Conservation (phyloP, 2,888 invertebrate species). For the Teleogryllus oceanicus region DNA sequence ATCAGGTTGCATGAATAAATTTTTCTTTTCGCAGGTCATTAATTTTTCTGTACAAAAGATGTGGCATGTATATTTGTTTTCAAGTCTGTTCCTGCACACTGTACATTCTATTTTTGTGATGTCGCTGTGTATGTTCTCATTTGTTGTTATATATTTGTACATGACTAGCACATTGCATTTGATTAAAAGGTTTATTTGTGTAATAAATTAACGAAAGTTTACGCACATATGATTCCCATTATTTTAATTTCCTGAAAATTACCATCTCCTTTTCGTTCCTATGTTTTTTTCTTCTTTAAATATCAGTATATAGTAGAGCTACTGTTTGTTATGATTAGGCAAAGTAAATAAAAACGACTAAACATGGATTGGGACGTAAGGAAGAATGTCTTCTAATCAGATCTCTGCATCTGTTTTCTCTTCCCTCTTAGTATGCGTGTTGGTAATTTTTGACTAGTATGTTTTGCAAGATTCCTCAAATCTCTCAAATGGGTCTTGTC, state of each 20-base stretch:
- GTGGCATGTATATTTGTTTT: background rate
- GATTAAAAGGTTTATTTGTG: constrained; percentile 33
- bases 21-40: background rate
- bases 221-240: constrained; percentile 1
- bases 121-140: background rate
- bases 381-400: too few relatives aligned
- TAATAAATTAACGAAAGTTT: constrained; percentile 31
- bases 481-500: too few relatives aligned
- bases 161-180: constrained; percentile 30
- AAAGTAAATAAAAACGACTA: background rate
- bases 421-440: too few relatives aligned
- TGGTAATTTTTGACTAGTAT: too few relatives aligned
- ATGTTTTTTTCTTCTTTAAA: too few relatives aligned
- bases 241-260: background rate
- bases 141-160: constrained; percentile 26
- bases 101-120: constrained; percentile 22
- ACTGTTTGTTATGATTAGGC: background rate
- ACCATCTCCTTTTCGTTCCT: background rate
- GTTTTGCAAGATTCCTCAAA: too few relatives aligned
- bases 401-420: too few relatives aligned
- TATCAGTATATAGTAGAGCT: background rate
- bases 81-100: constrained; percentile 22
- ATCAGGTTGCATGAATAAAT: background rate
- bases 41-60: background rate
- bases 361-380: background rate